These are phyloP conservation scores for Pagetopsis macropterus DNA, from an alignment of 2,797 vertebrate genomes.

Conservation along the genomic window DNA sequence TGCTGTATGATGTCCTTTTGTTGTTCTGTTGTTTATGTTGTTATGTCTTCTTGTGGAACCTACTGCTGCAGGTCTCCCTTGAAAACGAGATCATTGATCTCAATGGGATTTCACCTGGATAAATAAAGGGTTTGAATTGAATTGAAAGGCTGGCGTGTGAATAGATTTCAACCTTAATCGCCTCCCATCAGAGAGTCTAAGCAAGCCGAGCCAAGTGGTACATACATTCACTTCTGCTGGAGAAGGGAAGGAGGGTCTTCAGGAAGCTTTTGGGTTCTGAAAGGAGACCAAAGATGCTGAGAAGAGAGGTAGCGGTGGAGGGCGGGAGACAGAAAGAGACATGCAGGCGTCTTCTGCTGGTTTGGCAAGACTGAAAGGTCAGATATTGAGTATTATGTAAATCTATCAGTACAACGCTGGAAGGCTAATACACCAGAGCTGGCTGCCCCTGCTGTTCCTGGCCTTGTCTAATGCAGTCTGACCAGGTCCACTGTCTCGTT, in stretches of 20 bases:
- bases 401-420: constrained; percentile 70
- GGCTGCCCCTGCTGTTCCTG: constrained; percentile 51
- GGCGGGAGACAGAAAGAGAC: constrained; percentile 37
- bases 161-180: constrained; percentile 12
- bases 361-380: constrained; percentile 77
- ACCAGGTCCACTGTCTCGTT: constrained; percentile 28
- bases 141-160: not conserved
- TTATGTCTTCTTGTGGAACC: too few relatives aligned
- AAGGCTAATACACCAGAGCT: constrained; percentile 48
- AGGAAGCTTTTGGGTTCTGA: constrained; percentile 31
- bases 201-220: constrained; percentile 34
- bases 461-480: constrained; percentile 30
- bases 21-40: too few relatives aligned
- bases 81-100: too few relatives aligned
- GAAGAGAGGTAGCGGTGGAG: constrained; percentile 22
- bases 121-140: too few relatives aligned
- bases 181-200: constrained; percentile 20
- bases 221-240: constrained; percentile 17
- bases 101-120: too few relatives aligned
- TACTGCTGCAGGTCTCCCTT: too few relatives aligned
- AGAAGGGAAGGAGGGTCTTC: constrained; percentile 19
- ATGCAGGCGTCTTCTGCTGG: constrained; percentile 74
- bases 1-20: too few relatives aligned
- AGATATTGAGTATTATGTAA: constrained; percentile 73
- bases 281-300: constrained; percentile 40